A percentile compares a stretch with the other conserved stretches of the same genome.
Evolutionary conservation across 2,113 vertebrate species (phyloP).

Genomic region (Sinocyclocheilus anshuiensis): DNA sequence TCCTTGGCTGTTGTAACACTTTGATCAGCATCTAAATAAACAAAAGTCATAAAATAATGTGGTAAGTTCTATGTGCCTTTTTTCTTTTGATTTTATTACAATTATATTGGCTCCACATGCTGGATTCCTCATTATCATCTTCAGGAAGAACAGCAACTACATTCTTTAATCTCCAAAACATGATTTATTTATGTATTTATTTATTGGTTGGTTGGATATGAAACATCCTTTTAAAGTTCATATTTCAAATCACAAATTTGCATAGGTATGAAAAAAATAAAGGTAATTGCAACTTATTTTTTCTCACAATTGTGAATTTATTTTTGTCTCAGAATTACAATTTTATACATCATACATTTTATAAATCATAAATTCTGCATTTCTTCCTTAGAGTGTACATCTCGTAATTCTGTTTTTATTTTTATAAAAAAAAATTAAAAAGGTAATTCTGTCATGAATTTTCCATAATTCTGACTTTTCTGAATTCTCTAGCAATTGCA

Average conservation of each 20-base stretch:
- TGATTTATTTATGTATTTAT: neutral
- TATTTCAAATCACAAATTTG: neutral
- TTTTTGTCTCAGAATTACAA: neutral
- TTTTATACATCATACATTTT: neutral
- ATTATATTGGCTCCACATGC: neutral
- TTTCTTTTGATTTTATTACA: neutral
- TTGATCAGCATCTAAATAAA: conserved; percentile 33
- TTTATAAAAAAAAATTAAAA: no score
- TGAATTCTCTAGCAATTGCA: no score
- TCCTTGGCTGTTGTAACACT: conserved; percentile 18
- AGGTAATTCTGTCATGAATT: no score
- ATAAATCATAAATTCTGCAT: no score
- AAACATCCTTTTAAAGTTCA: neutral
- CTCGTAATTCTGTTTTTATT: no score
- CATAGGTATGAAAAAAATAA: neutral
- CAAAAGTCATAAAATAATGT: neutral
- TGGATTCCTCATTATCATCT: neutral
- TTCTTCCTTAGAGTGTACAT: no score
- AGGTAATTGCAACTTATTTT: no score
- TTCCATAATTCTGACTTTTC: no score
- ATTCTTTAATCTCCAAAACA: neutral
- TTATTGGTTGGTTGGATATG: neutral
- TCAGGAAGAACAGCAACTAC: neutral
- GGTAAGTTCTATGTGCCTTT: neutral
- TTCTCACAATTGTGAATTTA: no score